Evolutionary conservation across 1,140 invertebrate species (phyloP), one percentile per base, ranked within the genome.

Genomic region (Dufourea novaeangliae): DNA sequence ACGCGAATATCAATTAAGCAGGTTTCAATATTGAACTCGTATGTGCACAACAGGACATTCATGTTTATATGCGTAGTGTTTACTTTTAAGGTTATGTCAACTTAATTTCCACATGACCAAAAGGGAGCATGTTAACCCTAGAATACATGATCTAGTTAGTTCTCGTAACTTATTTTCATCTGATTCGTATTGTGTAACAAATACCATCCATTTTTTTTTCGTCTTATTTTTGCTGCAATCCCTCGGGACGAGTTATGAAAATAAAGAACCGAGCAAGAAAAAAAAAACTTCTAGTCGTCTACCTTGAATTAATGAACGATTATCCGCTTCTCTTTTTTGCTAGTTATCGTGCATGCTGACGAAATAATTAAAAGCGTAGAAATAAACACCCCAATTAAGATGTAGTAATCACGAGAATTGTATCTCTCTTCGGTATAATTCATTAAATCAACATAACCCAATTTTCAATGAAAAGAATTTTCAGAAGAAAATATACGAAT

Each of bases 1-100:
- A 50, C 20, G 7, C 41, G 29, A 71, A 71, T 61, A n/a, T 46
- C 39, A 71, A 71, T 71, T 46, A 14, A 34, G 27, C 12, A 22
- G 29, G 8, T 56, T 61, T 37, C 34, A 61, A 59, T 34, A 61
- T 46, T 17, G 39, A 61, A 59, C 7, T 70, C 2, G 5, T 57
- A 25, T 69, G 11, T 0, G n/a, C 4, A 11, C 20, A n/a, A n/a
- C n/a, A n/a, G 54, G 22, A 27, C 5, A 32, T 59, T 59, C 59
- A n/a, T 56, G 56, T 59, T 68, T 56, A n/a, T 39, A n/a, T 7
- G 4, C 7, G 5, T 14, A 41, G 20, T n/a, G n/a, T 50, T 0
- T n/a, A 1, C 20, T 7, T 39, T 39, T 29, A 32, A 70, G 25
- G 54, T 22, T 32, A 57, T 41, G 20, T 70, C 20, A 7, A 50